Evolutionary conservation across 2,113 vertebrate species (phyloP).

Genomic region (Semnornis frantzii): DNA sequence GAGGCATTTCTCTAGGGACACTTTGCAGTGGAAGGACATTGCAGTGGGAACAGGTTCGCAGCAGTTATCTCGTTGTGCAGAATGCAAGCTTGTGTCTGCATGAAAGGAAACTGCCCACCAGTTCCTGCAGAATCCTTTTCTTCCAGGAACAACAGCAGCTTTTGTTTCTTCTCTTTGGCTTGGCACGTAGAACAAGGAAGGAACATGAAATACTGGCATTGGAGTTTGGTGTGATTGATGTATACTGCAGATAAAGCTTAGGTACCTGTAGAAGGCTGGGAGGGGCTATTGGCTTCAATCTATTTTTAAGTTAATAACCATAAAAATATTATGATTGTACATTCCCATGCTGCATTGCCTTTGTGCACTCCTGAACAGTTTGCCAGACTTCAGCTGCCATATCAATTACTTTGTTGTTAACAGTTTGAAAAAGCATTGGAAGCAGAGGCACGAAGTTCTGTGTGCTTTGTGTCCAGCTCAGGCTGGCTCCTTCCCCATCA

Average conservation of each 20-base stretch:
- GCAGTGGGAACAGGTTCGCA: background rate
- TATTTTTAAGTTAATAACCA: background rate
- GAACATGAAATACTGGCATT: background rate
- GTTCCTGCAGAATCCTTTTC: background rate
- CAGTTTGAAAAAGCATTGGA: background rate
- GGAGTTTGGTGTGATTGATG: background rate
- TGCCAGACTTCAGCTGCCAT: background rate
- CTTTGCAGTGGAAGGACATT: background rate
- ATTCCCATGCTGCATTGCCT: background rate
- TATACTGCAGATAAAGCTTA: background rate
- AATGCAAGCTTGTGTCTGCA: background rate
- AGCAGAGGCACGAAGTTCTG: background rate
- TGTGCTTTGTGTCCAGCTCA: background rate
- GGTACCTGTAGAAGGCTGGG: background rate
- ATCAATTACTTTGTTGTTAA: background rate
- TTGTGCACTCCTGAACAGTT: background rate
- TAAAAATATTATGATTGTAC: background rate
- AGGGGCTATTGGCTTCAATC: background rate
- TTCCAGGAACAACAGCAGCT: constrained; percentile 20
- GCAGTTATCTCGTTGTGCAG: background rate
- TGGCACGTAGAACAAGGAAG: background rate
- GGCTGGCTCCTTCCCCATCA: accelerated
- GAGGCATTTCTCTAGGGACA: background rate
- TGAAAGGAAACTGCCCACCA: background rate
- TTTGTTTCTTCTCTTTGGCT: constrained; percentile 54